These are phyloP conservation scores for Zoroaster sp. DNA, from an alignment of 53 echinoderm and acorn worm genomes.

Conservation along the genomic window DNA sequence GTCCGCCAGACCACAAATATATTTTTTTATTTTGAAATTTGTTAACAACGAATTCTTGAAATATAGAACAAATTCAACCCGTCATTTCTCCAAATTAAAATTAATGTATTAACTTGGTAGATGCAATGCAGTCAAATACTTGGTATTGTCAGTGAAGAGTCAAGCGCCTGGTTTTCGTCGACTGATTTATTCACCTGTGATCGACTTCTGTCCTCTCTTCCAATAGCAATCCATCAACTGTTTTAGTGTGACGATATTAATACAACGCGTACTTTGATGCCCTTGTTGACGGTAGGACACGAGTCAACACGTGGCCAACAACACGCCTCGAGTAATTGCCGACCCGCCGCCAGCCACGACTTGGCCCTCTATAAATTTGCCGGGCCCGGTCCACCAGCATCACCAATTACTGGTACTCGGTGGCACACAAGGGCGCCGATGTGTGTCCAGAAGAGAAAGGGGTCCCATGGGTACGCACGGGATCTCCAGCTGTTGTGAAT, in stretches of 20 bases:
- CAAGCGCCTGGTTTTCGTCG: background rate
- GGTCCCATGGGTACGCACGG: conserved; percentile 35
- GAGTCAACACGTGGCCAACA: conserved; percentile 47
- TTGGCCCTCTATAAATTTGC: conserved; percentile 48
- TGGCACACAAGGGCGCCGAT: conserved; percentile 52
- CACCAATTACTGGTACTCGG: conserved; percentile 44
- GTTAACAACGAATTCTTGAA: no score
- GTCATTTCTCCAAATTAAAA: no score
- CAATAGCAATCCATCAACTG: background rate
- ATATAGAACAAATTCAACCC: no score
- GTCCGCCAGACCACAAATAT: no score
- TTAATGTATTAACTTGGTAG: no score
- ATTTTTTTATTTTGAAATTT: no score
- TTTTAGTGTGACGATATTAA: background rate
- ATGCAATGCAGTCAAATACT: background rate
- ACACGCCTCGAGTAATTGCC: conserved; percentile 18
- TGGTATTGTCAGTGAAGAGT: background rate
- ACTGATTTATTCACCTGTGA: conserved; percentile 8
- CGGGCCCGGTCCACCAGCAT: background rate
- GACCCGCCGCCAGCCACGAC: conserved; percentile 26
- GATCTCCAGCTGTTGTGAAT: conserved; percentile 45
- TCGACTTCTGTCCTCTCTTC: conserved; percentile 1
- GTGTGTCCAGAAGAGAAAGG: conserved; percentile 37
- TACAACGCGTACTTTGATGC: conserved; percentile 12
- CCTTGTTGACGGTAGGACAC: conserved; percentile 24